These are phyloP conservation scores for Tethea ocularis DNA, from an alignment of 2,888 invertebrate species.

Conservation along the genomic window DNA sequence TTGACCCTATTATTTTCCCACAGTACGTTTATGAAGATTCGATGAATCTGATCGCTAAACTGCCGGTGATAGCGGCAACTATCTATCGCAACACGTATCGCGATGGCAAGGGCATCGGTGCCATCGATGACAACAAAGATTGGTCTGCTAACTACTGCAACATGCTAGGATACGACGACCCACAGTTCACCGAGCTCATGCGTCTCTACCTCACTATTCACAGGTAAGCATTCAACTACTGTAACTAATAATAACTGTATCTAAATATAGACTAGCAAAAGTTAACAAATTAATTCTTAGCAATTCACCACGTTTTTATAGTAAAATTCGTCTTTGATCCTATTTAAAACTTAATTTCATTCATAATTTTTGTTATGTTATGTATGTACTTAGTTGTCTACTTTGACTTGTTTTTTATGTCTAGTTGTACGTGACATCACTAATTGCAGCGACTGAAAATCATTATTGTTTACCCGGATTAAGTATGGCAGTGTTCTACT, in stretches of 20 bases:
- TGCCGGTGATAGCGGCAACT: constrained; percentile 96
- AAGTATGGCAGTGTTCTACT: no score
- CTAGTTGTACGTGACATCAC: no score
- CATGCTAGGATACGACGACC: constrained; percentile 95
- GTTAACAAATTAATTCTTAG: no score
- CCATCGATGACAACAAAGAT: constrained; percentile 94
- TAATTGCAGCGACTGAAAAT: no score
- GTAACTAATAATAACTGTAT: background rate
- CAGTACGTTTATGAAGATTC: constrained; percentile 94
- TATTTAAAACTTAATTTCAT: no score
- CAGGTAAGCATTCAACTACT: constrained; percentile 64
- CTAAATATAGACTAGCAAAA: no score
- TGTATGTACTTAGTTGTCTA: no score
- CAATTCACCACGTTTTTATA: no score
- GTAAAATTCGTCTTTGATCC: no score
- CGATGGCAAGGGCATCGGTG: constrained; percentile 93
- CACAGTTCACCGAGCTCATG: constrained; percentile 94
- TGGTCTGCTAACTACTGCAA: constrained; percentile 96
- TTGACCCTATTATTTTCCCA: constrained; percentile 12
- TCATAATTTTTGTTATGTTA: no score
- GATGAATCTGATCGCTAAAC: constrained; percentile 97
- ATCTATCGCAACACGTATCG: constrained; percentile 95
- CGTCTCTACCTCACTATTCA: constrained; percentile 96
- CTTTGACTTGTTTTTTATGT: no score
- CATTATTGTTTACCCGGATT: no score